These are phyloP conservation scores for Zeus faber DNA, from an alignment of 2,113 vertebrate species.

Conservation along the genomic window DNA sequence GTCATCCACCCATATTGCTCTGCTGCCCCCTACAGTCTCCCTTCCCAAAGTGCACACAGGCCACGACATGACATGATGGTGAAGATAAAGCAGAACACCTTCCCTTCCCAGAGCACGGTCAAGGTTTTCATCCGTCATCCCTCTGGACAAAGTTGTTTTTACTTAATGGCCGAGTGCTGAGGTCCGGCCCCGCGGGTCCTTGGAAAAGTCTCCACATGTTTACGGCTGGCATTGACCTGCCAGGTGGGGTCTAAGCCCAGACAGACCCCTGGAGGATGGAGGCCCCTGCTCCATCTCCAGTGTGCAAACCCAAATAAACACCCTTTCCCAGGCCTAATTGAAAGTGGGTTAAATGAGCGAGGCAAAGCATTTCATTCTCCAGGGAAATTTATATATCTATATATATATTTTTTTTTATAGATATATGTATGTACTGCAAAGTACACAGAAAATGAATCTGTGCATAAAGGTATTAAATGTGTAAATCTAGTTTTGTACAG, in stretches of 20 bases:
- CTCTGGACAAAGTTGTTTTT: no score
- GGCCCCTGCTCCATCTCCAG: slow-evolving; percentile 46
- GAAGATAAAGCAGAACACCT: no score
- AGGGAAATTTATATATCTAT: slow-evolving; percentile 7
- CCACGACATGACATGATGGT: neutral
- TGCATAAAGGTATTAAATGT: neutral
- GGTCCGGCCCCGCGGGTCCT: no score
- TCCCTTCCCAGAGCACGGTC: no score
- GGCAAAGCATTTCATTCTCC: slow-evolving; percentile 14
- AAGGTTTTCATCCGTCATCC: no score
- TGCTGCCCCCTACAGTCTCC: slow-evolving; percentile 59
- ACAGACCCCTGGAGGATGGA: slow-evolving; percentile 27
- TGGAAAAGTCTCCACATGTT: no score
- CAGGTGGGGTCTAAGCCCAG: slow-evolving; percentile 63
- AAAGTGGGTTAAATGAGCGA: slow-evolving; percentile 32
- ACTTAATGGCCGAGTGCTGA: no score
- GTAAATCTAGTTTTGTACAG: neutral
- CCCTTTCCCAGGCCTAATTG: slow-evolving; percentile 5
- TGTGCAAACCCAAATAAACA: slow-evolving; percentile 59
- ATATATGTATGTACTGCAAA: neutral
- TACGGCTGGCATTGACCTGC: no score
- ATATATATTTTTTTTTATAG: slow-evolving; percentile 25
- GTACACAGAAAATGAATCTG: neutral
- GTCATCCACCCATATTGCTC: neutral
- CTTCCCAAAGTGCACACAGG: neutral